A percentile compares a stretch with the other conserved stretches of the same genome.
Evolutionary conservation across 2,888 invertebrate genomes (phyloP).

Genomic region (Pristionchus fissidentatus): DNA sequence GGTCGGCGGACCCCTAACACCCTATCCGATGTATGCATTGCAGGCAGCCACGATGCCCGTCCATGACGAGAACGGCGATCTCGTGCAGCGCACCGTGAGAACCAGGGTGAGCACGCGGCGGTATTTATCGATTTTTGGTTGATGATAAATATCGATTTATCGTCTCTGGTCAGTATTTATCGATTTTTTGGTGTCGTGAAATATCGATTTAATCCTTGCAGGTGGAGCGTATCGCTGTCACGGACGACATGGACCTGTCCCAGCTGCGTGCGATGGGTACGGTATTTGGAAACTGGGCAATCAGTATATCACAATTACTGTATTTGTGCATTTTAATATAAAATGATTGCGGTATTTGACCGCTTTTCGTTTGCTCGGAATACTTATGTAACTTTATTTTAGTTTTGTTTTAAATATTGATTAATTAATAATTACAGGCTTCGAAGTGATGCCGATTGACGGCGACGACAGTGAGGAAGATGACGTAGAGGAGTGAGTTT

Average conservation of each 20-base stretch:
- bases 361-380: neutral
- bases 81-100: neutral
- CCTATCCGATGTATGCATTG: neutral
- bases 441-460: neutral
- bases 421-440: neutral
- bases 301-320: too few species aligned
- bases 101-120: slow-evolving; percentile 1
- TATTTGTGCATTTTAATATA: too few species aligned
- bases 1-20: too few species aligned
- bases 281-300: too few species aligned
- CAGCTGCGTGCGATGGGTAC: neutral
- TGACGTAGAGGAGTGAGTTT: too few species aligned
- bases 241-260: neutral
- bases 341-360: too few species aligned
- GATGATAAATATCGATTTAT: too few species aligned
- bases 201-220: neutral
- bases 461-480: neutral
- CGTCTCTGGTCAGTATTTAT: neutral
- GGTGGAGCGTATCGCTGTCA: slow-evolving; percentile 24
- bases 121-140: neutral
- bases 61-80: neutral
- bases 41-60: slow-evolving; percentile 15
- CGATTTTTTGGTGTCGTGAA: neutral
- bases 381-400: too few species aligned
- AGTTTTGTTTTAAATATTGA: neutral